Evolutionary conservation across 2,113 vertebrate genomes (phyloP), one percentile per base, ranked within the genome.

Genomic region (Oncorhynchus gorbuscha): DNA sequence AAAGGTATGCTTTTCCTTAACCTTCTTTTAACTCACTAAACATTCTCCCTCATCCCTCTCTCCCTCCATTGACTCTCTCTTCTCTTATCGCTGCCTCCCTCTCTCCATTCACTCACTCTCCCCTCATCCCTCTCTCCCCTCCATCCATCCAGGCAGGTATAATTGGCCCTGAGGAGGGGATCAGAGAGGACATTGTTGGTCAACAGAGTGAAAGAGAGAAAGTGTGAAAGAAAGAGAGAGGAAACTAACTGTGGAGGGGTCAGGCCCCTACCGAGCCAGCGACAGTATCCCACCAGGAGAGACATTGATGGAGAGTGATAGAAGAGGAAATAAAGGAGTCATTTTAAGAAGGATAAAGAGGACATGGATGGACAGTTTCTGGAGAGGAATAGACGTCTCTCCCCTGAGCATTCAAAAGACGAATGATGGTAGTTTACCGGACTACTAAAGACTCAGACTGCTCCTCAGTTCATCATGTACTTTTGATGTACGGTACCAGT

Each of bases 101-200:
- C 66, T 51, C 14, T 39, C 20, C 5, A 35, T 35, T 35, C 32
- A 35, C 32, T 35, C 32, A 35, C 65, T 61, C 51, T 35, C 22
- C 26, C 16, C 4, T 18, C 14, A 4, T 35, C 45, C 11, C 74
- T 66, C 62, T 26, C 48, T 24, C 22, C n/a, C 20, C 20, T 64
- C 30, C 49, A 5, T 73, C 61, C 73, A 30, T 65, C 58, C 35
- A 61, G 72, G 77, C 35, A 61, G 72, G 77, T 75, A 51, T 68
- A 70, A 77, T 11, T 0, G 18, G 70, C 35, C 1, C 69, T 67
- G 65, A 16, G 73, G 70, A 59, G 81, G 64, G 11, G 65, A 55
- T 72, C 49, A 24, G 75, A 66, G 32, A 24, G 71, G 39, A 73
- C 26, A 45, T 58, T 74, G 79, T 74, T 69, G 75, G 45, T 67